Evolutionary conservation across 2,113 vertebrate species (phyloP), one percentile per base, ranked within the genome.

Genomic region (Turnix velox): DNA sequence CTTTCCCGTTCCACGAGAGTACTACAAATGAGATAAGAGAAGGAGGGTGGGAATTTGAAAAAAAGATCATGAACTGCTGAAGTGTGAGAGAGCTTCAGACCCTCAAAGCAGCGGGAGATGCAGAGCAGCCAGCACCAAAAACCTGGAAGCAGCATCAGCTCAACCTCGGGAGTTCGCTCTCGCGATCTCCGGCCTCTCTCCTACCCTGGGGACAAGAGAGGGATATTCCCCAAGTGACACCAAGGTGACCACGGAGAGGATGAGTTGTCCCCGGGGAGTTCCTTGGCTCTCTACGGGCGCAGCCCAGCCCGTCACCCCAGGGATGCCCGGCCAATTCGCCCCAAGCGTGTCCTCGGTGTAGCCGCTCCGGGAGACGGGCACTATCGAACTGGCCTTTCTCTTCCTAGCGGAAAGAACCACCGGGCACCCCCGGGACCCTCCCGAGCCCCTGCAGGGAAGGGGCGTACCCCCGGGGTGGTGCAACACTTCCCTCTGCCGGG

Each of bases 401-500:
- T 17, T 45, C 12, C 12, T 45, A 8, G 6, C 2, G 43, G 43
- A 45, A 45, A 18, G 43, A 18, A 18, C 43, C n/a, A n/a, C n/a
- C n/a, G n/a, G n/a, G 43, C 43, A 48, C 6, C 57, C 24, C 24
- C 57, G 6, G 57, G 35, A 23, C 25, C 23, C 19, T 17, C 10
- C 17, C 3, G 10, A 13, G 33, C 3, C 12, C n/a, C 33, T 35
- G 18, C n/a, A 9, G 46, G 62, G 12, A 67, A 39, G 65, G 13
- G 31, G 28, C 30, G 14, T 39, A 45, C 11, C 19, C 4, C 42
- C 37, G 46, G 66, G 84, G 25, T 61, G 62, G 28, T n/a, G 35
- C 73, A 51, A 55, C 31, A 20, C 82, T 74, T 91, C 85, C 95
- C 91, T 81, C 83, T 94, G 83, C 88, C 61, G 75, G 88, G 71